Evolutionary conservation across 2,113 vertebrate species (phyloP).

Genomic region (Pungitius pungitius): DNA sequence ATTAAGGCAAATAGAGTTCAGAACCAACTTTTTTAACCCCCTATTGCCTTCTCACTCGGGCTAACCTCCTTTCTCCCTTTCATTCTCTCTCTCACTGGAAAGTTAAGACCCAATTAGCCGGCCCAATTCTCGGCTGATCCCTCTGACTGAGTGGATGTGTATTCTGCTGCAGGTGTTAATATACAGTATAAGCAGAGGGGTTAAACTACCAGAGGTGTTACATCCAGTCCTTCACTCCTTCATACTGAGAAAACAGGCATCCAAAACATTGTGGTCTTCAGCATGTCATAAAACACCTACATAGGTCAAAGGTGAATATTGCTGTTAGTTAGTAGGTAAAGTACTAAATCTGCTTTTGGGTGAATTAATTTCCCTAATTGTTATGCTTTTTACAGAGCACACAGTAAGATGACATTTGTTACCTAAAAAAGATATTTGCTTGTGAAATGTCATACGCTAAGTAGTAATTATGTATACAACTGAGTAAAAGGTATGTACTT

Average conservation of each 20-base stretch:
- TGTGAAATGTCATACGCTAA: neutral
- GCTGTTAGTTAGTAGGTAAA: neutral
- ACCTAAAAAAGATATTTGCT: neutral
- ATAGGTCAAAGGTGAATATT: neutral
- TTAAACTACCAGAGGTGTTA: constrained; percentile 34
- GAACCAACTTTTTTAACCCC: constrained; percentile 56
- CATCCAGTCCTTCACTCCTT: neutral
- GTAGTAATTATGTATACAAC: neutral
- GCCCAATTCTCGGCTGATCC: constrained; percentile 89
- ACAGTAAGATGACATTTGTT: neutral
- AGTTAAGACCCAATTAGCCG: constrained; percentile 91
- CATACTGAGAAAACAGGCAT: neutral
- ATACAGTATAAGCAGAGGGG: constrained; percentile 26
- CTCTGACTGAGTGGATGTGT: constrained; percentile 74
- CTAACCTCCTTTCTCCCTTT: constrained; percentile 79
- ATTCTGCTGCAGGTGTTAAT: constrained; percentile 76
- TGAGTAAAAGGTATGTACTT: neutral
- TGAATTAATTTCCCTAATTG: neutral
- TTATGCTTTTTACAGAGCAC: neutral
- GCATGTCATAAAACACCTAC: neutral
- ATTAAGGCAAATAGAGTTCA: constrained; percentile 91
- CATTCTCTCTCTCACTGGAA: constrained; percentile 74
- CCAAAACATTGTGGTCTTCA: neutral
- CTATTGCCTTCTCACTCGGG: constrained; percentile 76
- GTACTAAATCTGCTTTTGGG: neutral